Conservation (phyloP, 2,113 vertebrate genomes). For the Cochlearius cochlearius region DNA sequence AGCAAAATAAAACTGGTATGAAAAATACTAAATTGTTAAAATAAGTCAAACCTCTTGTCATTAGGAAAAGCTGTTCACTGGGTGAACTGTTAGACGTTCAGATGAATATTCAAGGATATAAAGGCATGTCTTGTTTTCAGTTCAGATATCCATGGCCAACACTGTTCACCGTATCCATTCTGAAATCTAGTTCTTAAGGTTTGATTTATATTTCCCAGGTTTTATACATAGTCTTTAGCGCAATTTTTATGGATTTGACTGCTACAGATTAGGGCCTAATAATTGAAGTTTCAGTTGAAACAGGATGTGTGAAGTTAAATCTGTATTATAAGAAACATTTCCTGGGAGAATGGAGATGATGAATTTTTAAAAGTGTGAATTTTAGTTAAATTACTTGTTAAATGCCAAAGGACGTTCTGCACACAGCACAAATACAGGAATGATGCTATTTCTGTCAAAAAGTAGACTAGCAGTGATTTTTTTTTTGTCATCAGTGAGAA, state of each 20-base stretch:
- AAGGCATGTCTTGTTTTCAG: neutral
- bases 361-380: neutral
- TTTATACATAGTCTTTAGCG: neutral
- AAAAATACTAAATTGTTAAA: neutral
- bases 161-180: neutral
- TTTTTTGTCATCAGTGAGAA: neutral
- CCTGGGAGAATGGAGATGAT: neutral
- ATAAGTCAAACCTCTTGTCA: neutral
- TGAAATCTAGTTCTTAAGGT: neutral
- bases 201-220: neutral
- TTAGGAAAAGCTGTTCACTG: neutral
- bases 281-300: neutral
- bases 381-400: neutral
- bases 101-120: neutral
- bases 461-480: neutral
- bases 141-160: neutral
- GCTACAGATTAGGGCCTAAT: neutral
- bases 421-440: neutral
- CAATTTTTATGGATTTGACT: neutral
- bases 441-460: neutral
- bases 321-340: neutral
- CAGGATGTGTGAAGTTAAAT: neutral
- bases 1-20: neutral
- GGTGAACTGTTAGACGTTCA: neutral
- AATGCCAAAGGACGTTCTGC: neutral